Evolutionary conservation across 1,140 invertebrate genomes (phyloP), one percentile per base, ranked within the genome.

Genomic region (Zaprionus capensis): DNA sequence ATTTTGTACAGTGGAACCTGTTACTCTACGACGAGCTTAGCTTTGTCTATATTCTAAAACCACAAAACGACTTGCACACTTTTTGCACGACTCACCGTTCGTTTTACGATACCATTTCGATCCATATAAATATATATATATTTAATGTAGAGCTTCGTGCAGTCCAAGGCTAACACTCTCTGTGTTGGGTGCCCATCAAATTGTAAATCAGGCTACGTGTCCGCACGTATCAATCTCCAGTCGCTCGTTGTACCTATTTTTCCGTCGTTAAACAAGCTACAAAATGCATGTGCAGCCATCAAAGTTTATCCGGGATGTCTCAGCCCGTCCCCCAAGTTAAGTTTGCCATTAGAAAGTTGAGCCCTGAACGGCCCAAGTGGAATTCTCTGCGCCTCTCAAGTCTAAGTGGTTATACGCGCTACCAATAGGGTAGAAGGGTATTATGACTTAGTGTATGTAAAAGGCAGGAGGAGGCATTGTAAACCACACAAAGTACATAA

Each of bases 261-360:
- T 53, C 58, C 55, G 41, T 81, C 82, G 75, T 85, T 85, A 79
- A 67, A 68, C 79, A 70, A 75, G 69, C 72, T 87, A 74, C 72
- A 82, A 82, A 86, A 86, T 85, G 82, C 82, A 85, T 79, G 67
- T 85, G 82, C 75, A 81, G 71, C 63, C 55, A 64, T 79, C 49
- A 66, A 78, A 84, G 71, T 66, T 78, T 65, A 70, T 61, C 11
- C 61, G 24, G 15, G 46, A 20, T n/a, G 5, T 17, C 41, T 44
- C 41, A 9, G 0, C n/a, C n/a, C n/a, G 44, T 24, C 28, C 20
- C 14, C 38, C 22, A 22, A 22, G 49, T 68, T 74, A 64, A 77
- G 69, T 77, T 36, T 56, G 51, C 65, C 81, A 83, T 83, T 80
- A 71, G 34, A 62, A 44, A 78, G 46, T n/a, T 64, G 57, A 62